Evolutionary conservation across 2,113 vertebrate species (phyloP), one percentile per base, ranked within the genome.

Genomic region (Rhinolophus ferrumequinum): DNA sequence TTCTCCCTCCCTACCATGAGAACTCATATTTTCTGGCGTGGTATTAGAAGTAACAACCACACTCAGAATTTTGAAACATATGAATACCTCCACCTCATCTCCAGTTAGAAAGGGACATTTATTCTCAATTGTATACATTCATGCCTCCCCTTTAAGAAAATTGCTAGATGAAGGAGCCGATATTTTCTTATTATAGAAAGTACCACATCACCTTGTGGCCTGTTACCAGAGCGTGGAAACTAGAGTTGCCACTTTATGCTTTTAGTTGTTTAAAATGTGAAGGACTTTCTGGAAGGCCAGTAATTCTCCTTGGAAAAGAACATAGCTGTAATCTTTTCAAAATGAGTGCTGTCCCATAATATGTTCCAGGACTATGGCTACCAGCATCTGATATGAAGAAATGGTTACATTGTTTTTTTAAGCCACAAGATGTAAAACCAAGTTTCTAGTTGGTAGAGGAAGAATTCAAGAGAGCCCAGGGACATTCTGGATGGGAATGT

Each of bases 281-380:
- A 94, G 28, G 58, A 13, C 12, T 92, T 94, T 86, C 56, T 95
- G 56, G 88, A 93, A 92, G 66, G 21, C 83, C 72, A 30, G 69
- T 92, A 73, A 87, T 79, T 93, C 56, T 80, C 19, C 54, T 77
- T 92, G 93, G 47, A 47, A 62, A 77, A 52, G 56, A 86, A 12
- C 22, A 44, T 66, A 67, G 60, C 9, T 58, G 8, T 52, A 64
- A 52, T 92, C 56, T 87, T 93, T 95, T 66, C 33, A 41, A 50
- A 94, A 80, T 56, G 66, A 75, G 7, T 30, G 24, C 77, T 28
- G 26, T 21, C 62, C 50, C 28, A n/a, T 67, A 47, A 28, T 79
- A 54, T 50, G 22, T 47, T 75, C 26, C 56, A 69, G 52, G 81
- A 24, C 66, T 67, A 5, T 83, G 56, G 41, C 58, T 70, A 22